Evolutionary conservation across 2,797 vertebrate species (phyloP).

Genomic region (Rhinatrema bivittatum): DNA sequence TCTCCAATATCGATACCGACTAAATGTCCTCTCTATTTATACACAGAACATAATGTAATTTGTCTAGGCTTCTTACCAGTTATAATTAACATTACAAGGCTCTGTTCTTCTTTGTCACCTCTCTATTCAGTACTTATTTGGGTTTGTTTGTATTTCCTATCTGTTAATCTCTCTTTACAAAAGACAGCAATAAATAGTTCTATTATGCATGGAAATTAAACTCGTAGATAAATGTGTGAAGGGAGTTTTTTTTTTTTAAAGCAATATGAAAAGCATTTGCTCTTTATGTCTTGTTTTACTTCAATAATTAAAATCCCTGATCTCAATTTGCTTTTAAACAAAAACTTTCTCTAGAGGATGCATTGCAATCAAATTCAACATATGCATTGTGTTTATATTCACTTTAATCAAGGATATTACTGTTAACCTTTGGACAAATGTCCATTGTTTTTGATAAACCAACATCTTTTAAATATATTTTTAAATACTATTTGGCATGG

Average conservation of each 20-base stretch:
- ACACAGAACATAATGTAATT: slow-evolving; percentile 48
- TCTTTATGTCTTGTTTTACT: slow-evolving; percentile 53
- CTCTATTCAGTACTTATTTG: slow-evolving; percentile 60
- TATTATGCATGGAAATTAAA: slow-evolving; percentile 63
- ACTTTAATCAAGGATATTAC: slow-evolving; percentile 47
- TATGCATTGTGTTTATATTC: slow-evolving; percentile 54
- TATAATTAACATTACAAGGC: slow-evolving; percentile 61
- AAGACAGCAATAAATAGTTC: slow-evolving; percentile 60
- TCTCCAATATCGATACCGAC: slow-evolving; percentile 25
- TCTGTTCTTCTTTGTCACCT: slow-evolving; percentile 59
- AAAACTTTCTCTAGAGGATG: slow-evolving; percentile 37
- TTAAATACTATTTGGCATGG: slow-evolving; percentile 7
- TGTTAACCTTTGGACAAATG: slow-evolving; percentile 55
- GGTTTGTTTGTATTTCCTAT: slow-evolving; percentile 62
- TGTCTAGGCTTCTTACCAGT: slow-evolving; percentile 54
- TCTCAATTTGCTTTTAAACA: slow-evolving; percentile 49
- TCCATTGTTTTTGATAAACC: slow-evolving; percentile 46
- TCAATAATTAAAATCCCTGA: slow-evolving; percentile 55
- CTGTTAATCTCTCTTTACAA: slow-evolving; percentile 60
- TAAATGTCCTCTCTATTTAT: slow-evolving; percentile 38
- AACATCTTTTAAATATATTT: slow-evolving; percentile 42
- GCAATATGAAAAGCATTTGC: slow-evolving; percentile 37
- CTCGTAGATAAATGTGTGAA: slow-evolving; percentile 52
- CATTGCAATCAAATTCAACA: slow-evolving; percentile 59
- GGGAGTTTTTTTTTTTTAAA: slow-evolving; percentile 36